phyloP scores from a whole-genome alignment of 2,113 vertebrate species.

The Verasper variegatus region DNA sequence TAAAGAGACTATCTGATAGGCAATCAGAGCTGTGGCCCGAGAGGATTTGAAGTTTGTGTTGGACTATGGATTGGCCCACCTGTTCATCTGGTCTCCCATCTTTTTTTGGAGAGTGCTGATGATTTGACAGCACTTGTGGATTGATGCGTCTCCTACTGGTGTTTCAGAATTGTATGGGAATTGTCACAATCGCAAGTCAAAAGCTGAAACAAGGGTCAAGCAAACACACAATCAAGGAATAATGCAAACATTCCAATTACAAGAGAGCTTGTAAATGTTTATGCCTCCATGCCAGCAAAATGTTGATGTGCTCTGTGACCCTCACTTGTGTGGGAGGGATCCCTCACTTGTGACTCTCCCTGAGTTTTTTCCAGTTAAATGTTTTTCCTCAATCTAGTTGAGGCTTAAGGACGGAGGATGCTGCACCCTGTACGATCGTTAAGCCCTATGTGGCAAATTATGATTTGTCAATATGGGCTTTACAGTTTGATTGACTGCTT shows the following conservation, averaged over 20 bases:
- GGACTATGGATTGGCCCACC: slow-evolving; percentile 27
- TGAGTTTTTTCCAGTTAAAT: background rate
- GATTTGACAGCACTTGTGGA: slow-evolving; percentile 23
- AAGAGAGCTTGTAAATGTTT: background rate
- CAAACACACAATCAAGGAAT: background rate
- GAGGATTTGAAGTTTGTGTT: slow-evolving; percentile 43
- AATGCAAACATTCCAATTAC: background rate
- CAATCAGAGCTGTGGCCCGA: slow-evolving; percentile 47
- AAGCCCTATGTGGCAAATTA: background rate
- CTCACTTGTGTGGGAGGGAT: too few species aligned
- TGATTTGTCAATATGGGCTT: background rate
- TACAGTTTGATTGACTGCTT: background rate
- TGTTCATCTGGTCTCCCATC: slow-evolving; percentile 28
- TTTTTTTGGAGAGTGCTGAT: slow-evolving; percentile 25
- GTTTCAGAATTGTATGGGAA: background rate
- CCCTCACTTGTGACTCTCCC: too few species aligned
- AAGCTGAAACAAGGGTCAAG: background rate
- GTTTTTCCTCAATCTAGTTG: background rate
- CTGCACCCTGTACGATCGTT: background rate
- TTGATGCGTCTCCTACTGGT: background rate
- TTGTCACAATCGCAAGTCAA: background rate
- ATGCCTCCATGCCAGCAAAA: too few species aligned
- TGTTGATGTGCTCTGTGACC: too few species aligned
- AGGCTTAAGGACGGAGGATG: too few species aligned
- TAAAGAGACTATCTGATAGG: slow-evolving; percentile 57